A percentile compares a stretch with the other conserved stretches of the same genome.
These are phyloP conservation scores for Bemisia tabaci DNA, from an alignment of 1,140 invertebrate genomes.

Conservation along the genomic window DNA sequence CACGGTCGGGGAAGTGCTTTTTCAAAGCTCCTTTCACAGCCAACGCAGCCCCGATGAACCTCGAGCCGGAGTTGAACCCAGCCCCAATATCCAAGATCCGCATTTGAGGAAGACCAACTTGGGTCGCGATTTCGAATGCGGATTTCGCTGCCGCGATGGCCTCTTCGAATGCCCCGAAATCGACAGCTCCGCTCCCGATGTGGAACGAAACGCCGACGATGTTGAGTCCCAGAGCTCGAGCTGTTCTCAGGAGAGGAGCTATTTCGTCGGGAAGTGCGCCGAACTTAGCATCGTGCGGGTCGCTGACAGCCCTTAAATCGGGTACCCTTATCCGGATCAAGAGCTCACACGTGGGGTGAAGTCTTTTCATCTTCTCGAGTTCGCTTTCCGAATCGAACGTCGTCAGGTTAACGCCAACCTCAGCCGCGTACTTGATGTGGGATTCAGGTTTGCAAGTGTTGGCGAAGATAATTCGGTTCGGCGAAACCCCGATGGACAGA, in stretches of 20 bases:
- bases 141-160: constrained; percentile 51
- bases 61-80: constrained; percentile 54
- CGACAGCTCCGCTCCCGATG: constrained; percentile 71
- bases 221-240: constrained; percentile 51
- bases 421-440: constrained; percentile 71
- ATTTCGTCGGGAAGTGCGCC: constrained; percentile 72
- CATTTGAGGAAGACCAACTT: constrained; percentile 57
- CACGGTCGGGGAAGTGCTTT: constrained; percentile 56
- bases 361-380: constrained; percentile 73
- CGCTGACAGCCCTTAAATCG: constrained; percentile 77
- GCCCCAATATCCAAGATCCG: constrained; percentile 70
- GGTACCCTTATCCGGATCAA: too few species aligned
- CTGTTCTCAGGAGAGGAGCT: constrained; percentile 64
- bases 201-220: constrained; percentile 82
- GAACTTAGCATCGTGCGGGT: constrained; percentile 89
- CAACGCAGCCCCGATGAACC: constrained; percentile 42
- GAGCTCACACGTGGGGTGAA: constrained; percentile 66
- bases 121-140: constrained; percentile 52
- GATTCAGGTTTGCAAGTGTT: constrained; percentile 90
- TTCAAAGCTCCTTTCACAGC: constrained; percentile 62
- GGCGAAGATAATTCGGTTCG: constrained; percentile 83
- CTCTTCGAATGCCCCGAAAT: constrained; percentile 55
- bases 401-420: constrained; percentile 61
- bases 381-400: constrained; percentile 92
- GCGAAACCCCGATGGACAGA: constrained; percentile 55